phyloP scores from a whole-genome alignment of 1,140 invertebrate species.

The Ditylenchus dipsaci region DNA sequence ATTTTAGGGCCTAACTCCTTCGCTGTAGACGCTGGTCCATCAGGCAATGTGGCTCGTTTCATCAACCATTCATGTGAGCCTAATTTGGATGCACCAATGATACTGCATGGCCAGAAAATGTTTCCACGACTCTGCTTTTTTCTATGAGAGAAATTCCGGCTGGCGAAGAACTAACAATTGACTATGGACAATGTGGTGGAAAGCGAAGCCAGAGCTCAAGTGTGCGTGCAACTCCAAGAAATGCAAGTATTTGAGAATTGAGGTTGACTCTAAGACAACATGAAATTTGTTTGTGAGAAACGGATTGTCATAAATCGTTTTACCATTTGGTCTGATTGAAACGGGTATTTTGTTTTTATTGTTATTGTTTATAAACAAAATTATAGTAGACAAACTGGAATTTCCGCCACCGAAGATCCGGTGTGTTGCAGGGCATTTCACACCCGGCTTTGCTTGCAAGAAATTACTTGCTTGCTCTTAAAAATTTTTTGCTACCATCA shows the following conservation, averaged over 20 bases:
- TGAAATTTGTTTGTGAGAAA: too few relatives aligned
- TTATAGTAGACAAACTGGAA: too few relatives aligned
- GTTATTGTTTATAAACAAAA: too few relatives aligned
- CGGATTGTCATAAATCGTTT: too few relatives aligned
- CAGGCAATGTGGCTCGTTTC: slow-evolving; percentile 83
- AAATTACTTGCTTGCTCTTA: too few relatives aligned
- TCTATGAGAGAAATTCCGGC: slow-evolving; percentile 66
- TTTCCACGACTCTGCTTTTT: slow-evolving; percentile 76
- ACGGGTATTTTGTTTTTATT: too few relatives aligned
- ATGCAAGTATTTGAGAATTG: background rate
- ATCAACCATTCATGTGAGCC: slow-evolving; percentile 85
- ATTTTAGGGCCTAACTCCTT: background rate
- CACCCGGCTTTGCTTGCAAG: too few relatives aligned
- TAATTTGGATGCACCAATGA: slow-evolving; percentile 72
- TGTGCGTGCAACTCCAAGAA: background rate
- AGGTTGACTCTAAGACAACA: background rate
- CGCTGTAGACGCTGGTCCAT: slow-evolving; percentile 70
- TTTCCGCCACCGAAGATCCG: too few relatives aligned
- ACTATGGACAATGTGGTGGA: slow-evolving; percentile 64
- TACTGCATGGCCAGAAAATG: slow-evolving; percentile 67
- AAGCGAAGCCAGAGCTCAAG: background rate
- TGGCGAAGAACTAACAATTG: slow-evolving; percentile 74
- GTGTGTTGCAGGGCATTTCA: too few relatives aligned
- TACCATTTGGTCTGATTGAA: too few relatives aligned
- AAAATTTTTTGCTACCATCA: too few relatives aligned